Conservation (phyloP, 2,113 vertebrate species). For the Aptenodytes patagonicus region DNA sequence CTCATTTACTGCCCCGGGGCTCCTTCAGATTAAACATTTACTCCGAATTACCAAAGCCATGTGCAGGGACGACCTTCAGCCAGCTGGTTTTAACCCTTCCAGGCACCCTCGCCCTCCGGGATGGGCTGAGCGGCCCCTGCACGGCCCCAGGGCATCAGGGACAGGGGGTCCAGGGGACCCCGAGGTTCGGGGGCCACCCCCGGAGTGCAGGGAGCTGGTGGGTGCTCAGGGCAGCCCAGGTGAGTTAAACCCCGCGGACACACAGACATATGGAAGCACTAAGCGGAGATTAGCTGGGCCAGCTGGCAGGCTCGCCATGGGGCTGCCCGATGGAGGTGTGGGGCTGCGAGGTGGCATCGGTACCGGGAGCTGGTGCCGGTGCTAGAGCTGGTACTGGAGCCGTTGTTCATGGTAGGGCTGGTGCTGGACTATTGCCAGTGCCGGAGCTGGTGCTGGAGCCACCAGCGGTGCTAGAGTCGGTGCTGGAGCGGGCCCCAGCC, state of each 20-base stretch:
- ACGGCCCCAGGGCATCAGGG: fast-evolving
- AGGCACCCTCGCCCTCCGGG: too few relatives aligned
- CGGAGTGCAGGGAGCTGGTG: not conserved
- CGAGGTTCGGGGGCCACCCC: fast-evolving
- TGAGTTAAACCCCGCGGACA: not conserved
- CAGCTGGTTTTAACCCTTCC: not conserved
- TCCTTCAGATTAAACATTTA: conserved; percentile 21
- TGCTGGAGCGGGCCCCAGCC: not conserved
- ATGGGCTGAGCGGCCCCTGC: not conserved
- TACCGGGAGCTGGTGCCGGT: not conserved
- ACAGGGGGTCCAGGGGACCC: not conserved
- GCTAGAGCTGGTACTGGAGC: not conserved
- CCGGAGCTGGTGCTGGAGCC: not conserved
- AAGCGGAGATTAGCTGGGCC: conserved; percentile 7
- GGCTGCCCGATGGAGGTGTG: not conserved
- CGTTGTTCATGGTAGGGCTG: too few relatives aligned
- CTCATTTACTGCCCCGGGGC: not conserved
- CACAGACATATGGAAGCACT: not conserved
- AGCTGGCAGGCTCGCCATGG: not conserved
- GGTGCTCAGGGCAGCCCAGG: not conserved
- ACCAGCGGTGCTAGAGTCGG: fast-evolving
- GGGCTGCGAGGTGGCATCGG: not conserved
- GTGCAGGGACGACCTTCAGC: not conserved
- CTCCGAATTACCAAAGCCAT: not conserved
- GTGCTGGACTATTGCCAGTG: not conserved